Percentiles rank a stretch among this genome's conserved stretches.
Evolutionary conservation across 2,888 invertebrate genomes (phyloP).

Genomic region (Hanleya hanleyi): DNA sequence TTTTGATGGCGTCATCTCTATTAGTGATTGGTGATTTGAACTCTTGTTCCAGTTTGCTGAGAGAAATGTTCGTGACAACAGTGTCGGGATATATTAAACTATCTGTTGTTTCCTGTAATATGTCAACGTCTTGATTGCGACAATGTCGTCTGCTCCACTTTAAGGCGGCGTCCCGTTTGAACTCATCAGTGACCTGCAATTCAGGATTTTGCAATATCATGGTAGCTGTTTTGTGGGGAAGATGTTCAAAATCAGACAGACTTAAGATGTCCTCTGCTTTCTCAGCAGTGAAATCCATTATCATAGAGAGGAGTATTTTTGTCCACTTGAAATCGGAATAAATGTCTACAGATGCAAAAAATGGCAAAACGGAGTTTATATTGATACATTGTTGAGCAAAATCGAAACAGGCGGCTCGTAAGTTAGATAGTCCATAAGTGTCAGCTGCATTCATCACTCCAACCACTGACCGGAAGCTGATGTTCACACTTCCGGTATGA

Average conservation of each 20-base stretch:
- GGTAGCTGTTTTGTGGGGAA: background rate
- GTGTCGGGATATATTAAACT: no score
- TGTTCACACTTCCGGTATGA: background rate
- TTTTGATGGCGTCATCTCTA: no score
- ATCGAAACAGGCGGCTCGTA: background rate
- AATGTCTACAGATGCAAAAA: background rate
- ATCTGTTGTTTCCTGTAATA: no score
- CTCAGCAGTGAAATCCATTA: background rate
- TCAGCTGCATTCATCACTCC: background rate
- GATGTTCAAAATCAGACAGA: background rate
- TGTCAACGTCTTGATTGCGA: no score
- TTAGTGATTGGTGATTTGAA: no score
- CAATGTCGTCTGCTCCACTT: background rate
- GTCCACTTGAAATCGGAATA: background rate
- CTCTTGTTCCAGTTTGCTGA: no score
- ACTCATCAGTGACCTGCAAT: background rate
- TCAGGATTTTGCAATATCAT: background rate
- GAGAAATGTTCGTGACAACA: no score
- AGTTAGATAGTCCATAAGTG: background rate
- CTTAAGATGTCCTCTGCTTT: background rate
- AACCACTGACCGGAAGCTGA: background rate
- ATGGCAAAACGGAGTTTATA: background rate
- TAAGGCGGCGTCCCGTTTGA: background rate
- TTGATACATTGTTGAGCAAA: background rate
- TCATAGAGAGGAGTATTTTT: background rate